Percentiles rank a stretch among this genome's conserved stretches.
Evolutionary conservation across 2,888 invertebrate species (phyloP).

Genomic region (Machimus rusticus): DNA sequence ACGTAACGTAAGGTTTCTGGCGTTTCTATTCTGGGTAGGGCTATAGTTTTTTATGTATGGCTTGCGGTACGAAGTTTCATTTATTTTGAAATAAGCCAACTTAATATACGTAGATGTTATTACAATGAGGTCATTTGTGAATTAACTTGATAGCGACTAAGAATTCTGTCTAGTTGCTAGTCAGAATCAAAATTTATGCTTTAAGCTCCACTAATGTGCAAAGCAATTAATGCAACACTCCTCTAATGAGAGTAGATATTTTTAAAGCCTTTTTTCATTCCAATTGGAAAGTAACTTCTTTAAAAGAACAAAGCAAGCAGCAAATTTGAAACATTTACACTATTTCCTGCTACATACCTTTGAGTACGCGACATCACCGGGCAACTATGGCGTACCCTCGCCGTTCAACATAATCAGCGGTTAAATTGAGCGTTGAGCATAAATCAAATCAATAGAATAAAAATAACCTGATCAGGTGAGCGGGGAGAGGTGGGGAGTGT

Average conservation of each 20-base stretch:
- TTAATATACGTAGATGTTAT: no score
- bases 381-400: neutral
- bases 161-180: no score
- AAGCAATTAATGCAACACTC: neutral
- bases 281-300: neutral
- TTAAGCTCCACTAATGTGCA: no score
- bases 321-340: neutral
- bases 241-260: neutral
- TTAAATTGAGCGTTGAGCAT: neutral
- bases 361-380: neutral
- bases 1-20: no score
- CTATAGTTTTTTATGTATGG: no score
- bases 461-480: neutral
- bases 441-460: conserved; percentile 24
- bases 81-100: no score
- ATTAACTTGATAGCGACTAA: no score
- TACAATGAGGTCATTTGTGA: no score
- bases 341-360: neutral
- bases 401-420: neutral
- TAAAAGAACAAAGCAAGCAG: neutral
- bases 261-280: neutral
- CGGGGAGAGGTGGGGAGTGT: neutral
- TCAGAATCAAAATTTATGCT: no score
- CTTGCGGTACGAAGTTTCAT: no score
- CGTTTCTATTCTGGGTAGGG: no score